These are phyloP conservation scores for Tridacna gigas DNA, from an alignment of 2,888 invertebrate genomes.

Conservation along the genomic window DNA sequence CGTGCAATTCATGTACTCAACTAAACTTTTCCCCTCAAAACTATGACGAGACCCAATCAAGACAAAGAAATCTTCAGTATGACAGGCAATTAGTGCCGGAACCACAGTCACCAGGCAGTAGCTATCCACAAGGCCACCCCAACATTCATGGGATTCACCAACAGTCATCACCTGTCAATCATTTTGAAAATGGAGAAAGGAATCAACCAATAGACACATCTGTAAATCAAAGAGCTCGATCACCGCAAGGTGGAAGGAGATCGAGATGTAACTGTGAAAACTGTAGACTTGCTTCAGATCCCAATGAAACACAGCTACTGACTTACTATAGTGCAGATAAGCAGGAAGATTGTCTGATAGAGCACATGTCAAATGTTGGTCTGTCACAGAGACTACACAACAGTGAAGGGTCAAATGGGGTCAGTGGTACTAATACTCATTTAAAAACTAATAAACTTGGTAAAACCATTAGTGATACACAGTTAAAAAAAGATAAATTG, in stretches of 20 bases:
- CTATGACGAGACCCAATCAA: neutral
- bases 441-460: too few relatives aligned
- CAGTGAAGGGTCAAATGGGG: too few relatives aligned
- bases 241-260: neutral
- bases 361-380: neutral
- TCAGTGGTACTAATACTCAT: too few relatives aligned
- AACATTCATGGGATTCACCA: neutral
- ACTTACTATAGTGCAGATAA: neutral
- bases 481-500: neutral
- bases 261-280: conserved; percentile 25
- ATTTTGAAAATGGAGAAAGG: neutral
- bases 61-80: neutral
- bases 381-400: neutral
- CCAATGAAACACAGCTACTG: conserved; percentile 34
- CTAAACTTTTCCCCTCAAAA: neutral
- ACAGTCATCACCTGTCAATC: neutral
- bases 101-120: neutral
- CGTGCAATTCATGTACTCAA: neutral
- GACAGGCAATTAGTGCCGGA: neutral
- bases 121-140: neutral
- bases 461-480: too few relatives aligned
- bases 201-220: neutral
- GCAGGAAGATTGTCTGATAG: neutral
- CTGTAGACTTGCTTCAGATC: conserved; percentile 31
- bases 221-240: neutral